Conservation (phyloP, 2,888 invertebrate species). For the Andrena fulva region DNA sequence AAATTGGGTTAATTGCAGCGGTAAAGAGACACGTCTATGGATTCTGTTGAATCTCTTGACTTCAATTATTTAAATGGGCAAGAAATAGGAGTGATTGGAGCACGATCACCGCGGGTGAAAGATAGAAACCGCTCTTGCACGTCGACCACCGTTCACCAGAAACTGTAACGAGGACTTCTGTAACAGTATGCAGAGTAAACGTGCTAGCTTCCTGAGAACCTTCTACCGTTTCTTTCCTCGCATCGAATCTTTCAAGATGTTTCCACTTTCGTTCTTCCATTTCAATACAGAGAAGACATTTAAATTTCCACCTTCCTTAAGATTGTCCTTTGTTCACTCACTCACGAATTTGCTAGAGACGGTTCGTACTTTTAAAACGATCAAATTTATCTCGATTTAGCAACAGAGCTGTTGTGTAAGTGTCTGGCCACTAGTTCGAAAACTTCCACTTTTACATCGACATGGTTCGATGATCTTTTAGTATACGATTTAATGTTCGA, state of each 20-base stretch:
- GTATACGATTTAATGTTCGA: neutral
- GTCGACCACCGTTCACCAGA: slow-evolving; percentile 42
- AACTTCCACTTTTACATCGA: slow-evolving; percentile 8
- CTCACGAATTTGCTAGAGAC: neutral
- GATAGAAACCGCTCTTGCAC: neutral
- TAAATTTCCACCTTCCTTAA: neutral
- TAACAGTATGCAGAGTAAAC: slow-evolving; percentile 16
- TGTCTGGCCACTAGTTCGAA: neutral
- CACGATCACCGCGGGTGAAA: neutral
- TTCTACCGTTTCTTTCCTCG: slow-evolving; percentile 5
- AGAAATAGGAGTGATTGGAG: neutral
- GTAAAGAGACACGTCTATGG: neutral
- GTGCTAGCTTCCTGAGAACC: too few relatives aligned
- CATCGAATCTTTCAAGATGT: neutral
- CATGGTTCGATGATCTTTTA: neutral
- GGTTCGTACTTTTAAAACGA: neutral
- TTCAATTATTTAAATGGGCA: neutral
- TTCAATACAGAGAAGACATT: neutral
- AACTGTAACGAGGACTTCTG: slow-evolving; percentile 60
- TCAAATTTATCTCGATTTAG: slow-evolving; percentile 1
- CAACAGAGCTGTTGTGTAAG: slow-evolving; percentile 2
- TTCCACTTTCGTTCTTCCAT: neutral
- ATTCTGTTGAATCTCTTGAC: neutral
- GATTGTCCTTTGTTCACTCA: neutral
- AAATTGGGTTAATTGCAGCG: neutral